Evolutionary conservation across 2,888 invertebrate genomes (phyloP).

Genomic region (Hartigia nigra): DNA sequence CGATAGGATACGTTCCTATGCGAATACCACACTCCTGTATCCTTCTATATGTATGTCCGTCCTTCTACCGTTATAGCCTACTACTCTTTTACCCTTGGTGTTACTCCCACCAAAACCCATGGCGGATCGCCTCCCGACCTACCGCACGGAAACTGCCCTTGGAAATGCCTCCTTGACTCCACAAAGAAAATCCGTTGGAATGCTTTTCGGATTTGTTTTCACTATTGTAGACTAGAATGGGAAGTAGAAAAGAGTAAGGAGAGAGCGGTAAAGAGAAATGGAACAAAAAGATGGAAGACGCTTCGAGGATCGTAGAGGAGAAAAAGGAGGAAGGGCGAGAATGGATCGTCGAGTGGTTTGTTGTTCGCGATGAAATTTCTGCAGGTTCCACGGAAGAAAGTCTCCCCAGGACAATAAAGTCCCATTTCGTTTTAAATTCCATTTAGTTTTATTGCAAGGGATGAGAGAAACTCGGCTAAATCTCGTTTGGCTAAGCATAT

Average conservation of each 20-base stretch:
- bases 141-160: not conserved
- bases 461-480: constrained; percentile 19
- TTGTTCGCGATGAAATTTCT: not conserved
- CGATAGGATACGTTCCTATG: not conserved
- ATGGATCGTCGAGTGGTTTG: not conserved
- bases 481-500: constrained; percentile 41
- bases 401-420: constrained; percentile 28
- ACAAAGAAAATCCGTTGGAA: not conserved
- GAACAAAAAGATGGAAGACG: not conserved
- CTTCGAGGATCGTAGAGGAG: not conserved
- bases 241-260: not conserved
- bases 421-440: constrained; percentile 46
- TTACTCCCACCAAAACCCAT: not conserved
- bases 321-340: not conserved
- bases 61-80: not conserved
- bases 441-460: constrained; percentile 41
- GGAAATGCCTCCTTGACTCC: not conserved
- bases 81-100: not conserved
- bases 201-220: not conserved
- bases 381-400: not conserved
- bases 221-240: not conserved
- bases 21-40: not conserved
- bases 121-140: not conserved
- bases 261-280: not conserved
- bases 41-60: not conserved